A percentile compares a stretch with the other conserved stretches of the same genome.
phyloP scores from a whole-genome alignment of 2,888 invertebrate genomes.

The Agrypnus murinus region DNA sequence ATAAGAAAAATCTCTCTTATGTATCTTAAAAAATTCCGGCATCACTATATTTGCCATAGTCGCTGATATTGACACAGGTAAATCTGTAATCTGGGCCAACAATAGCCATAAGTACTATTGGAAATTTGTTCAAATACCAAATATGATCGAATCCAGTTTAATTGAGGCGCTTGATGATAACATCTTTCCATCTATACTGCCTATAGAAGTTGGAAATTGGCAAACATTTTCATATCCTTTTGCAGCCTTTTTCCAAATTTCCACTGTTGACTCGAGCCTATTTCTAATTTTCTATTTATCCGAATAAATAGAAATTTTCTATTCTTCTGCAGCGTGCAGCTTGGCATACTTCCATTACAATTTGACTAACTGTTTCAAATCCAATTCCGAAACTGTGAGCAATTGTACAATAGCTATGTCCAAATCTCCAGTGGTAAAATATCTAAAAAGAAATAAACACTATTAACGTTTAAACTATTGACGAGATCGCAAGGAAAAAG shows the following conservation, averaged over 20 bases:
- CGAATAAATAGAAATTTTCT: slow-evolving; percentile 28
- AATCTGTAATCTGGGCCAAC: slow-evolving; percentile 48
- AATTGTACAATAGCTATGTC: slow-evolving; percentile 56
- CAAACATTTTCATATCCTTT: background rate
- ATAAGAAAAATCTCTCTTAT: slow-evolving; percentile 55
- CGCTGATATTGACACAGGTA: slow-evolving; percentile 52
- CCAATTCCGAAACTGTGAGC: slow-evolving; percentile 59
- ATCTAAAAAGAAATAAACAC: too few relatives aligned
- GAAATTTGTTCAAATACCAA: slow-evolving; percentile 2
- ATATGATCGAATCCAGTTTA: background rate
- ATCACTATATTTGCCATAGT: slow-evolving; percentile 53
- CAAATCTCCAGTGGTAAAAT: slow-evolving; percentile 16
- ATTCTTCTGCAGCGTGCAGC: slow-evolving; percentile 58
- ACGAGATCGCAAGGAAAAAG: too few relatives aligned
- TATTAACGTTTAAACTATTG: too few relatives aligned
- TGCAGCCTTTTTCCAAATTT: slow-evolving; percentile 44
- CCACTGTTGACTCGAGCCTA: slow-evolving; percentile 45
- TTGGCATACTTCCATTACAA: slow-evolving; percentile 58
- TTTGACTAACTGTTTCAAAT: slow-evolving; percentile 55
- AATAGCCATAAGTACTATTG: slow-evolving; percentile 29
- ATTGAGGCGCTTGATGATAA: background rate
- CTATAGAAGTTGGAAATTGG: background rate
- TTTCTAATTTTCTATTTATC: slow-evolving; percentile 47
- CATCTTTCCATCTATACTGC: background rate
- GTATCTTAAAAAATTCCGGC: slow-evolving; percentile 54